A percentile compares a stretch with the other conserved stretches of the same genome.
Evolutionary conservation across 2,888 invertebrate genomes (phyloP).

Genomic region (Gari tellinella): DNA sequence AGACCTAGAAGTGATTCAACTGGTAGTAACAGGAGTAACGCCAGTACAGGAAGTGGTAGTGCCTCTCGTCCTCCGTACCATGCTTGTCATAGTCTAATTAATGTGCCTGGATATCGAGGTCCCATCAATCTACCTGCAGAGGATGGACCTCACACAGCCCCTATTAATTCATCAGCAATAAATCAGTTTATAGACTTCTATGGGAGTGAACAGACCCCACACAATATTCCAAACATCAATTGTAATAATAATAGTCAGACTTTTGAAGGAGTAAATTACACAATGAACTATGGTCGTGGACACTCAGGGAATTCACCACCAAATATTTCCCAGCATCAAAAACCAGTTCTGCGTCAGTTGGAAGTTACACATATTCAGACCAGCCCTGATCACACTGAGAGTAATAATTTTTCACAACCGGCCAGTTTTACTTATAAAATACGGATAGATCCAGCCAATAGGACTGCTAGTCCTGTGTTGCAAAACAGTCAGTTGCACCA

Average conservation of each 20-base stretch:
- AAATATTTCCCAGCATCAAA: conserved; percentile 26
- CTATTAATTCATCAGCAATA: conserved; percentile 59
- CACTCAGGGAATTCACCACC: conserved; percentile 48
- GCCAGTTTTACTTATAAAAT: conserved; percentile 26
- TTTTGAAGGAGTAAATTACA: conserved; percentile 8
- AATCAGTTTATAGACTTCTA: conserved; percentile 55
- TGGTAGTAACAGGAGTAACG: conserved; percentile 66
- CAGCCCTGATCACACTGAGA: conserved; percentile 12
- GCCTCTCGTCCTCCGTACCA: conserved; percentile 48
- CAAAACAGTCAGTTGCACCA: too few species aligned
- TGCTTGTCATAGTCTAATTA: conserved; percentile 47
- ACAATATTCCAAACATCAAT: conserved; percentile 57
- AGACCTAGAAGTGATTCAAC: conserved; percentile 68
- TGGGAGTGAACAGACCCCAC: conserved; percentile 17
- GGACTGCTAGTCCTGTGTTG: too few species aligned
- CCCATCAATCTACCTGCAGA: conserved; percentile 41
- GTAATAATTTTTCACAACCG: conserved; percentile 2
- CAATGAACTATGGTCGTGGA: conserved; percentile 22
- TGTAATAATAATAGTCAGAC: conserved; percentile 38
- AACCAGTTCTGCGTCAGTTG: conserved; percentile 41
- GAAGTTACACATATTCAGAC: conserved; percentile 59
- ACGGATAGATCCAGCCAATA: conserved; percentile 21
- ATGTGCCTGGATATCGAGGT: conserved; percentile 57
- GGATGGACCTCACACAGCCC: conserved; percentile 41
- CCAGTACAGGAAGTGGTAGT: conserved; percentile 63